Evolutionary conservation across 2,888 invertebrate species (phyloP), one percentile per base, ranked within the genome.

Genomic region (Criorhina ranunculi): DNA sequence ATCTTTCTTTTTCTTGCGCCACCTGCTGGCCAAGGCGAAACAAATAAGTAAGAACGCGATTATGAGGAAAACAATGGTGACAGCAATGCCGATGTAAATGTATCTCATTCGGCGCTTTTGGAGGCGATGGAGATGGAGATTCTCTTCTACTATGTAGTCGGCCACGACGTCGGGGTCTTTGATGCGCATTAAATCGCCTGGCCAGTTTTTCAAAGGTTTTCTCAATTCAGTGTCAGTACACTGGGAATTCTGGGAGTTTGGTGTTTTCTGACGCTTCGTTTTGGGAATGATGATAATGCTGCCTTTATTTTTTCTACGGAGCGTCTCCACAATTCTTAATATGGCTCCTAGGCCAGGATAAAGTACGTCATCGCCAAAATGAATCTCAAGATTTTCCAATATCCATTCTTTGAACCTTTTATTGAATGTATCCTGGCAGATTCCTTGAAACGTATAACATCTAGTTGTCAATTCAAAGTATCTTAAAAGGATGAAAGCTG

Each of bases 281-380:
- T 66, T 76, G 0, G 11, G 5, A 1, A 31, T 19, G 1, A 49
- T 12, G 5, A 75, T 5, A 5, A 75, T 9, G 3, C 19, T 8
- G 8, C n/a, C 42, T 9, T 40, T 62, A 11, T 15, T 60, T 29
- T 70, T 82, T 19, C 29, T 69, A 33, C 57, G 88, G 12, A 90
- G 49, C 9, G 89, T 87, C 78, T 90, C 90, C 1, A 89, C 86
- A 37, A 92, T 88, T 83, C 90, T 89, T 11, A 92, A 67, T 0
- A 91, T 82, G 0, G 89, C 91, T 0, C 91, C 92, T 1, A 92
- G 85, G 0, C 91, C 91, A 0, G 92, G 92, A 87, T 92, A 92
- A 44, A 92, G 89, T 11, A 88, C 59, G 1, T 90, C 90, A 82
- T 91, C 91, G 2, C 87, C 83, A 37, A 91, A 88, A 87, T 91